A percentile compares a stretch with the other conserved stretches of the same genome.
Evolutionary conservation across 2,113 vertebrate genomes (phyloP).

Genomic region (Nibea coibor): DNA sequence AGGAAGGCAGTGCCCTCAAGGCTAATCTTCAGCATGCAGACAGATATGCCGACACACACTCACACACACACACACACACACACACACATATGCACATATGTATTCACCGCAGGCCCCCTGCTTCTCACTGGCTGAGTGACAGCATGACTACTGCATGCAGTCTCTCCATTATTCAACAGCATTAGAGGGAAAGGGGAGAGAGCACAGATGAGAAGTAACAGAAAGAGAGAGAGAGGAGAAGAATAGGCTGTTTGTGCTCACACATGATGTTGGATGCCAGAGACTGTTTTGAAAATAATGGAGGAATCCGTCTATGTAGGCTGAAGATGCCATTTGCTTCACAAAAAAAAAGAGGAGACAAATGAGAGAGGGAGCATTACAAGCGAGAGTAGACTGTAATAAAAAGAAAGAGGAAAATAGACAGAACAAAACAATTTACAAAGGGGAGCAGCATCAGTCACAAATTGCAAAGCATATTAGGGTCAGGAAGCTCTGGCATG

Average conservation of each 20-base stretch:
- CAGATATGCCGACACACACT: conserved; percentile 13
- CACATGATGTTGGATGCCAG: conserved; percentile 52
- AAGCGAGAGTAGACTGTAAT: conserved; percentile 42
- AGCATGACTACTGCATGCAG: conserved; percentile 77
- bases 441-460: conserved; percentile 32
- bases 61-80: conserved; percentile 20
- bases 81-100: conserved; percentile 45
- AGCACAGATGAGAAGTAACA: conserved; percentile 65
- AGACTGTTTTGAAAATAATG: conserved; percentile 65
- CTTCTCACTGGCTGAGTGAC: conserved; percentile 76
- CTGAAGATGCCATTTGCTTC: conserved; percentile 51
- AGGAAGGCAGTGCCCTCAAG: conserved; percentile 48
- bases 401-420: conserved; percentile 40
- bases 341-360: conserved; percentile 36
- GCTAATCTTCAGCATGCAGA: conserved; percentile 67
- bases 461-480: conserved; percentile 50
- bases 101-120: conserved; percentile 68
- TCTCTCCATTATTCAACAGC: conserved; percentile 80
- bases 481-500: conserved; percentile 46
- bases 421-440: conserved; percentile 50
- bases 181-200: conserved; percentile 64
- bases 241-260: conserved; percentile 62
- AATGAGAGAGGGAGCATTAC: conserved; percentile 44
- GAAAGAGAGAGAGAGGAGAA: conserved; percentile 34
- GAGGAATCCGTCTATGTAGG: conserved; percentile 51